Base-by-base conservation (phyloP, 2,113 vertebrate genomes). In the Anguilla japonica region DNA sequence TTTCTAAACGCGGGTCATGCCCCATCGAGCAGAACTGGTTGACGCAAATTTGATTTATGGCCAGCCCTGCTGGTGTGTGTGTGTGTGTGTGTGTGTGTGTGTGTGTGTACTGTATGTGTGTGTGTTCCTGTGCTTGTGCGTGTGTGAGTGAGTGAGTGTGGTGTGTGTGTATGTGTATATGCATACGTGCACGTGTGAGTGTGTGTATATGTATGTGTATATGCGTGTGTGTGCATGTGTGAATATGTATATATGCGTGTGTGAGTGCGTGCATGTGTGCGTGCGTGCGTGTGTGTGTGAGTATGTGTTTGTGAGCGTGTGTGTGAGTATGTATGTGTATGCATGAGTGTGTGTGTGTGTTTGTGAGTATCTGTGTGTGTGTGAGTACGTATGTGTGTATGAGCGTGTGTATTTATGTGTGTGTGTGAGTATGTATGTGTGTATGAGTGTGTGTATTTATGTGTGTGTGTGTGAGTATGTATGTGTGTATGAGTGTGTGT, bases 121-220 rank as follows among this genome's bases (percentile, higher is more conserved):
- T 46, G 43, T 46, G 43, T 34, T 34, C 34, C 34, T 34, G 34
- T 34, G 34, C 34, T 34, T 82, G 81, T 53, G 41, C n/a, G 81
- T 82, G 56, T 84, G 83, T 26, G 83, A 46, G 81, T 82, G 81
- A 53, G 81, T 53, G 43, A 5, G 50, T 11, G 11, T 53, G 9
- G 82, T 60, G n/a, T 43, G 81, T 82, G 56, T 82, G 41, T 82
- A 22, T 46, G 81, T 82, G 53, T 84, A 56, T 22, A 56, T 75
- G 80, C 41, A 40, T 82, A 40, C 9, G 43, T 46, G 9, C 43
- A 46, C 43, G 34, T 46, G 5, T 46, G 43, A 46, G 43, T 9
- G 34, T 34, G 34, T 34, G 34, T 34, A 34, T 34, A 34, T 34
- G 34, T 34, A 34, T 34, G 34, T 34, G 34, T 34, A 34, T 34